These are phyloP conservation scores for Mimas tiliae DNA, from an alignment of 2,888 invertebrate genomes.

Conservation along the genomic window DNA sequence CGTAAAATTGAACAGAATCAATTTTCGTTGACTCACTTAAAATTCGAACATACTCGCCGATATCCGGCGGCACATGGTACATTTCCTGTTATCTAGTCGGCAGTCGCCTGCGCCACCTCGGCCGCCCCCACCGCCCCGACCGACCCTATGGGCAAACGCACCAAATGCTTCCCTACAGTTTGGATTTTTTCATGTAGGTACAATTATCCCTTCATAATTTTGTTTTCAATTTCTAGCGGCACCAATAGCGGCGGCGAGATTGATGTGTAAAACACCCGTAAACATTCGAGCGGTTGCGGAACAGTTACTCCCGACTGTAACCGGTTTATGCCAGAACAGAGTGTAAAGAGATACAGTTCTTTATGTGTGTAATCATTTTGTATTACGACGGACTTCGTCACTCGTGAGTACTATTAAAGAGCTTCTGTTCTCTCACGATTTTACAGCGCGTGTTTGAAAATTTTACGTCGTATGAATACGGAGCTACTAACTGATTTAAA, in stretches of 20 bases:
- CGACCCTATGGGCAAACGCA: constrained; percentile 1
- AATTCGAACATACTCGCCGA: constrained; percentile 67
- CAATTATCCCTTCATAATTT: constrained; percentile 75
- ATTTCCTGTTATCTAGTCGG: constrained; percentile 65
- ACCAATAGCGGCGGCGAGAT: constrained; percentile 64
- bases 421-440: constrained; percentile 47
- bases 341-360: constrained; percentile 80
- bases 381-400: constrained; percentile 71
- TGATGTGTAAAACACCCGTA: constrained; percentile 81
- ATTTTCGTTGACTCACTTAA: constrained; percentile 66
- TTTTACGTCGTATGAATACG: not conserved
- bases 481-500: constrained; percentile 4
- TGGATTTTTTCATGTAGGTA: constrained; percentile 49
- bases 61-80: constrained; percentile 63
- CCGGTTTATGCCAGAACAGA: constrained; percentile 74
- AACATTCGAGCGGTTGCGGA: constrained; percentile 76
- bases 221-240: constrained; percentile 78
- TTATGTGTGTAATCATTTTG: constrained; percentile 81
- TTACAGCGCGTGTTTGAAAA: constrained; percentile 17
- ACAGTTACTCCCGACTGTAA: constrained; percentile 74
- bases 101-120: constrained; percentile 32
- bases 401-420: constrained; percentile 73
- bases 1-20: constrained; percentile 62
- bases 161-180: constrained; percentile 37
- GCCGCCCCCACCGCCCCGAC: constrained; percentile 19